phyloP scores from a whole-genome alignment of 2,797 vertebrate species.

The Sebastolobus altivelis region DNA sequence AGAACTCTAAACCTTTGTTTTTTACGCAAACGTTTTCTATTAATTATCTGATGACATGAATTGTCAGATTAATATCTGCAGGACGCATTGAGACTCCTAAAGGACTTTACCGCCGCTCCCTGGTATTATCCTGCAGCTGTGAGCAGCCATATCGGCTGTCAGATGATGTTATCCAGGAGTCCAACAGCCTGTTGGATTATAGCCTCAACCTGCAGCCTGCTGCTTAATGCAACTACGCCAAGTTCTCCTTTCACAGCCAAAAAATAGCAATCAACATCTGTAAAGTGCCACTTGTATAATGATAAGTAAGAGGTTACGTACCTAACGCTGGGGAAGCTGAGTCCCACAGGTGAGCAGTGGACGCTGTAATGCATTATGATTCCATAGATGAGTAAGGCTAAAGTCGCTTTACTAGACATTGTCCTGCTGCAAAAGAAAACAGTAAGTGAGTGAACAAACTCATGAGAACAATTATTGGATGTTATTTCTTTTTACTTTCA shows the following conservation, averaged over 20 bases:
- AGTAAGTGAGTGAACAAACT: conserved; percentile 1
- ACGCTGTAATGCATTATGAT: conserved; percentile 94
- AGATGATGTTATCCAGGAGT: conserved; percentile 53
- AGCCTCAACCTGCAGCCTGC: conserved; percentile 9
- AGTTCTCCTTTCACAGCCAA: not conserved
- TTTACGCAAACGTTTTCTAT: not conserved
- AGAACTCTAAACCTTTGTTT: not conserved
- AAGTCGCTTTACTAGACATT: conserved; percentile 93
- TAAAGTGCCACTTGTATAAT: conserved; percentile 18
- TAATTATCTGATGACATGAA: conserved; percentile 45
- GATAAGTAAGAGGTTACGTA: conserved; percentile 75
- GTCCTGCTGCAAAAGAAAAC: conserved; percentile 86
- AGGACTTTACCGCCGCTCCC: conserved; percentile 61
- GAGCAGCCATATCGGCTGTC: conserved; percentile 57
- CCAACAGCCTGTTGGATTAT: conserved; percentile 46
- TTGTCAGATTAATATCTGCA: conserved; percentile 25
- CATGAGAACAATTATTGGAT: not conserved
- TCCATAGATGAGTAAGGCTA: conserved; percentile 94
- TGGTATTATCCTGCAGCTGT: conserved; percentile 23
- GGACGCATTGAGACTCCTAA: conserved; percentile 31
- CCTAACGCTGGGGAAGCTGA: conserved; percentile 91
- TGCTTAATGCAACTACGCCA: not conserved
- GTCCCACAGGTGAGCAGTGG: conserved; percentile 90
- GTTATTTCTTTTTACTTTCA: conserved; percentile 17
- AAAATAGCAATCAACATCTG: not conserved